Conservation (phyloP, 2,888 invertebrate species). For the Tetragonula carbonaria region DNA sequence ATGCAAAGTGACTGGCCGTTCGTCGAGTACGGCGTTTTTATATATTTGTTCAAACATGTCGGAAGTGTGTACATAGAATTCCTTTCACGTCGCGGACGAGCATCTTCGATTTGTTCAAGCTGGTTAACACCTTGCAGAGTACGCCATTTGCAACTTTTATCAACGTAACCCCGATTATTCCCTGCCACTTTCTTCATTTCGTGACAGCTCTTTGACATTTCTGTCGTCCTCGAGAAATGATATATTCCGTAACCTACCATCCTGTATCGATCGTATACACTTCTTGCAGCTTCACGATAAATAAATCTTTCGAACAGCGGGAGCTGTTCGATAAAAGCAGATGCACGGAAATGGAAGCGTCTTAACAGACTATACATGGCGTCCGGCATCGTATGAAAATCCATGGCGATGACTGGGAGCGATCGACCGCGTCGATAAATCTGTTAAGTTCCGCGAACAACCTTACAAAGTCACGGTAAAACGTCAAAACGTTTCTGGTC, state of each 20-base stretch:
- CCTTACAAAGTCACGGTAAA: neutral
- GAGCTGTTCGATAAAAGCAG: no score
- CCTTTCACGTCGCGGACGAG: slow-evolving; percentile 15
- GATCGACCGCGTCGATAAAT: slow-evolving; percentile 18
- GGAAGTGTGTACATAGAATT: slow-evolving; percentile 3
- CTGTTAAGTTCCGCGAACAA: neutral
- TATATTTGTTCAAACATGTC: neutral
- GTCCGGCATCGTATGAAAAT: slow-evolving; percentile 6
- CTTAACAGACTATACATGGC: neutral
- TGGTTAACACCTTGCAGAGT: neutral
- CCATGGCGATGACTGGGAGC: neutral
- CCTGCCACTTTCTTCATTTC: neutral
- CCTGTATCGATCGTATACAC: neutral
- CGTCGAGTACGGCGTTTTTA: neutral
- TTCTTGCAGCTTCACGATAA: neutral
- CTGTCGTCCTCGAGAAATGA: neutral
- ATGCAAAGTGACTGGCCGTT: neutral
- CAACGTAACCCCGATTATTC: neutral
- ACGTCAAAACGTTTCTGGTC: slow-evolving; percentile 1
- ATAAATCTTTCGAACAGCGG: neutral
- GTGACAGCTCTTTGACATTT: neutral
- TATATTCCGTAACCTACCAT: neutral
- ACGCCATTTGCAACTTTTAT: neutral
- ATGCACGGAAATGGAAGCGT: neutral
- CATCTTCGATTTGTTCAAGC: neutral